A percentile compares a stretch with the other conserved stretches of the same genome.
phyloP scores from a whole-genome alignment of 2,888 invertebrate genomes.

The Venustoraphidia nigricollis region DNA sequence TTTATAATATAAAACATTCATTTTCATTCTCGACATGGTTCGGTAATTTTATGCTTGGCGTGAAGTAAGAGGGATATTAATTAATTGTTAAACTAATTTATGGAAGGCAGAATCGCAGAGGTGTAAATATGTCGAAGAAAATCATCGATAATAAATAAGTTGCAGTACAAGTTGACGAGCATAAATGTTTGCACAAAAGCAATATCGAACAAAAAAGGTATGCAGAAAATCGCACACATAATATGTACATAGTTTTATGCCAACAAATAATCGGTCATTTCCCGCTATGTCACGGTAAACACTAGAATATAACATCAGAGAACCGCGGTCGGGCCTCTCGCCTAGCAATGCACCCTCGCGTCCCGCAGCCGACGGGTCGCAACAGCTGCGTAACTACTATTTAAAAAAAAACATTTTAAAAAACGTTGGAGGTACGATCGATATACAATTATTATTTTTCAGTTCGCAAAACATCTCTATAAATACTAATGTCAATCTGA shows the following conservation, averaged over 20 bases:
- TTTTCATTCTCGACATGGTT: not conserved
- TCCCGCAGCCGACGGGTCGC: slow-evolving; percentile 4
- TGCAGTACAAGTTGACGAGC: not conserved
- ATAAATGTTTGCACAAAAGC: not conserved
- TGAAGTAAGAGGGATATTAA: no score
- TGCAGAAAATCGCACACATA: not conserved
- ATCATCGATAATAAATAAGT: no score
- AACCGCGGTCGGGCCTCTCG: not conserved
- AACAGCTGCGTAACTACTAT: not conserved
- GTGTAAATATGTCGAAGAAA: not conserved
- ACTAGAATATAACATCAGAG: not conserved
- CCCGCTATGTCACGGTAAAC: slow-evolving; percentile 2
- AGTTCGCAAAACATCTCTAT: not conserved
- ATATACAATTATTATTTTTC: not conserved
- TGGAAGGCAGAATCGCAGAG: no score
- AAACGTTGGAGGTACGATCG: not conserved
- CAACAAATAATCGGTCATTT: slow-evolving; percentile 1
- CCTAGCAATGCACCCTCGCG: slow-evolving; percentile 2
- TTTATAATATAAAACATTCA: not conserved
- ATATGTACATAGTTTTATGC: not conserved
- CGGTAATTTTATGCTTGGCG: not conserved
- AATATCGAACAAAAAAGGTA: not conserved
- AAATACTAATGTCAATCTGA: no score
- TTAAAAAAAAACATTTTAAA: not conserved
- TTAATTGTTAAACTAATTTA: no score